Evolutionary conservation across 2,113 vertebrate genomes (phyloP).

Genomic region (Rhinichthys klamathensis): DNA sequence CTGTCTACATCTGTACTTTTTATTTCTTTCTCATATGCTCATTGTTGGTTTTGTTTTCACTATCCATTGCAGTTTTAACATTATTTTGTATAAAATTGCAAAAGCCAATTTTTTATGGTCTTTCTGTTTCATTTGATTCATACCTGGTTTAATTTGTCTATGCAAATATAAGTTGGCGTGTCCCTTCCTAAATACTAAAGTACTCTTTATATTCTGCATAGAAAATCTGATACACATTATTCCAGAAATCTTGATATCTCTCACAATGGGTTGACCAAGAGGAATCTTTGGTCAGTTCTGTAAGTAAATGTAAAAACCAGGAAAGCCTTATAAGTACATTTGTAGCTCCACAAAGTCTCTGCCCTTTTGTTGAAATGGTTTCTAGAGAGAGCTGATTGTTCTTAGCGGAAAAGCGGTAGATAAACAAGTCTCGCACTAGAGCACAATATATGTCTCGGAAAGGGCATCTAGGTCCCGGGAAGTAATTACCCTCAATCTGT

Average conservation of each 20-base stretch:
- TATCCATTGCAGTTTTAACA: too few relatives aligned
- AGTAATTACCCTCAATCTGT: constrained; percentile 60
- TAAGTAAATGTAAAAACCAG: neutral
- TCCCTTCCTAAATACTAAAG: neutral
- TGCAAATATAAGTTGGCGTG: too few relatives aligned
- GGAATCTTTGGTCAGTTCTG: neutral
- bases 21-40: too few relatives aligned
- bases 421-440: constrained; percentile 43
- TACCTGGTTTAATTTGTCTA: too few relatives aligned
- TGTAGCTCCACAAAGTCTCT: neutral
- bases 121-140: too few relatives aligned
- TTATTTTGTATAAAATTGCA: too few relatives aligned
- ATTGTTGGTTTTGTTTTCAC: too few relatives aligned
- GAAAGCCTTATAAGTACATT: neutral
- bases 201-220: neutral
- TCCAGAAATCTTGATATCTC: neutral
- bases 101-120: too few relatives aligned
- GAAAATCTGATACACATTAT: neutral
- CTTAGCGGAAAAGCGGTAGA: constrained; percentile 22
- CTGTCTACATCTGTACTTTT: too few relatives aligned
- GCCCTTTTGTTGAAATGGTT: constrained; percentile 7
- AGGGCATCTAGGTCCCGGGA: constrained; percentile 48
- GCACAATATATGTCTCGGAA: constrained; percentile 28
- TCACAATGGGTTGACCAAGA: neutral
- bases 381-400: constrained; percentile 34